phyloP scores from a whole-genome alignment of 2,797 vertebrate species.

The Sparidentex hasta region DNA sequence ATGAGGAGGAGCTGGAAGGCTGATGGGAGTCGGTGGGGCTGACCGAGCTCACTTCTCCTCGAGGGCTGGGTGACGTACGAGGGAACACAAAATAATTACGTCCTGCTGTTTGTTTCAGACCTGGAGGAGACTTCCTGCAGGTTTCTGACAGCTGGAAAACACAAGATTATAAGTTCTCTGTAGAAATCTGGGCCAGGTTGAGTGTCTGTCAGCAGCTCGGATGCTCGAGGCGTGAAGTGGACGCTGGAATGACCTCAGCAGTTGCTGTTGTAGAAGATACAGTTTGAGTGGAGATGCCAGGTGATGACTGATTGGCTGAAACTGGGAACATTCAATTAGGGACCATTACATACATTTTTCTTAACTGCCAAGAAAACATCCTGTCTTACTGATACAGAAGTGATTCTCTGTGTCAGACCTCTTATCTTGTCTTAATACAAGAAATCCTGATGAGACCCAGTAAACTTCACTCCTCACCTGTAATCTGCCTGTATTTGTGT shows the following conservation, averaged over 20 bases:
- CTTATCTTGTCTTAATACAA: too few relatives aligned
- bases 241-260: conserved; percentile 41
- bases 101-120: conserved; percentile 48
- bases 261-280: not conserved
- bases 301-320: conserved; percentile 25
- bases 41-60: conserved; percentile 39
- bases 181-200: conserved; percentile 34
- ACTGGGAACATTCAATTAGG: conserved; percentile 2
- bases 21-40: conserved; percentile 56
- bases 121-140: conserved; percentile 37
- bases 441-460: too few relatives aligned
- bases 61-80: conserved; percentile 44
- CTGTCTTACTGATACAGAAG: too few relatives aligned
- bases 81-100: conserved; percentile 62
- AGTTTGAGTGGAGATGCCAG: not conserved
- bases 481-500: too few relatives aligned
- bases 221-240: conserved; percentile 8
- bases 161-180: conserved; percentile 47
- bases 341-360: too few relatives aligned
- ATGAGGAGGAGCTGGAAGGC: conserved; percentile 38
- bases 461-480: too few relatives aligned
- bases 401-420: too few relatives aligned
- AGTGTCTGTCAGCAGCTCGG: conserved; percentile 45
- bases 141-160: conserved; percentile 55
- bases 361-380: too few relatives aligned